Percentiles rank a stretch among this genome's conserved stretches.
These are phyloP conservation scores for Candidula unifasciata DNA, from an alignment of 2,888 invertebrate species.

Conservation along the genomic window DNA sequence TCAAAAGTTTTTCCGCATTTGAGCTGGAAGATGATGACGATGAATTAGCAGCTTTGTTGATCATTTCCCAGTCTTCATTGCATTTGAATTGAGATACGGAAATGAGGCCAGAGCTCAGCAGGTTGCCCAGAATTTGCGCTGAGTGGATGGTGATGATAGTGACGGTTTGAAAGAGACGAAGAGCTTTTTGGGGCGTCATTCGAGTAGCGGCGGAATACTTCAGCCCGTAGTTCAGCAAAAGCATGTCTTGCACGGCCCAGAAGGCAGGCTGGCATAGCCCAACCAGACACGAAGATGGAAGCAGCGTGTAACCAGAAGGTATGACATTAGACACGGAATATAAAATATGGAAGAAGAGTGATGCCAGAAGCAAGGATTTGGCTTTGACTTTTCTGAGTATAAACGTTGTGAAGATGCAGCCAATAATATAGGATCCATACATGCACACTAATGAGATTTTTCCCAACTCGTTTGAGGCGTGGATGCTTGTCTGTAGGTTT, in stretches of 20 bases:
- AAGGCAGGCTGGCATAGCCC: conserved; percentile 70
- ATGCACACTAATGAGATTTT: conserved; percentile 67
- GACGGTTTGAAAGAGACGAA: conserved; percentile 70
- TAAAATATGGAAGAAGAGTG: conserved; percentile 68
- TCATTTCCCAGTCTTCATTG: conserved; percentile 49
- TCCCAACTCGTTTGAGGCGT: conserved; percentile 62
- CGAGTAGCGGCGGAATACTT: conserved; percentile 67
- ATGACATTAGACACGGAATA: conserved; percentile 69
- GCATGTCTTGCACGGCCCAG: conserved; percentile 69
- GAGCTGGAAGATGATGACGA: not conserved
- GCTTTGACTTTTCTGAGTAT: conserved; percentile 67
- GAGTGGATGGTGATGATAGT: conserved; percentile 70
- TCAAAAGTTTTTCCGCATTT: conserved; percentile 11
- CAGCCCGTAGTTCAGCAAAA: conserved; percentile 68
- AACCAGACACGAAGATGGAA: conserved; percentile 67
- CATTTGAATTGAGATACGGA: conserved; percentile 60
- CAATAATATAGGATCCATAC: conserved; percentile 67
- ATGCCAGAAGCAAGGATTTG: conserved; percentile 66
- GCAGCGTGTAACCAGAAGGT: conserved; percentile 66
- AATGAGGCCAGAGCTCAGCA: conserved; percentile 66
- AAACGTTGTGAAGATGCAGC: conserved; percentile 64
- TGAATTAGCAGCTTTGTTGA: conserved; percentile 11
- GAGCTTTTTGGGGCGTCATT: conserved; percentile 65
- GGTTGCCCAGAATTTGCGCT: conserved; percentile 71
- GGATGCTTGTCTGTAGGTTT: conserved; percentile 69